phyloP scores from a whole-genome alignment of 2,888 invertebrate genomes.

The Tetragonula carbonaria region DNA sequence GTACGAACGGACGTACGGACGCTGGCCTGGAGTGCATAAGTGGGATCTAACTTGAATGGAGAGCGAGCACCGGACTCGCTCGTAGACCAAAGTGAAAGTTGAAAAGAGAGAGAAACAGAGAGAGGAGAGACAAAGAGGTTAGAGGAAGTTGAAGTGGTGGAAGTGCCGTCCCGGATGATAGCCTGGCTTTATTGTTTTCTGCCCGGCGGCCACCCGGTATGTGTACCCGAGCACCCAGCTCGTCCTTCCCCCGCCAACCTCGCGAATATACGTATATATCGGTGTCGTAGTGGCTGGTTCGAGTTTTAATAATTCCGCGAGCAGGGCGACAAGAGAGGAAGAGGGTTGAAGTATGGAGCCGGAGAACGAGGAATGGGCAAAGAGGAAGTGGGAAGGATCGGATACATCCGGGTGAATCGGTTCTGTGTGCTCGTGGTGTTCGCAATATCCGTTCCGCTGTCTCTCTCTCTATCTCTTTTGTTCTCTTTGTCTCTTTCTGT shows the following conservation, averaged over 20 bases:
- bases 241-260: constrained; percentile 14
- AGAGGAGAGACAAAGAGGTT: constrained; percentile 20
- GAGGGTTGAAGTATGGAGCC: constrained; percentile 39
- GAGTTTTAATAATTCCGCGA: constrained; percentile 80
- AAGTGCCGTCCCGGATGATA: constrained; percentile 76
- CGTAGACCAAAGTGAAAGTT: constrained; percentile 59
- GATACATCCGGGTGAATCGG: constrained; percentile 64
- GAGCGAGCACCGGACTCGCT: constrained; percentile 65
- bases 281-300: constrained; percentile 70
- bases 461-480: neutral
- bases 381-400: constrained; percentile 10
- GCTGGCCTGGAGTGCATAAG: constrained; percentile 63
- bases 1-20: constrained; percentile 46
- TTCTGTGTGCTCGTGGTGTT: constrained; percentile 61
- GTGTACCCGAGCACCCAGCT: constrained; percentile 56
- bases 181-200: constrained; percentile 80
- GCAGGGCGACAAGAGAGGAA: constrained; percentile 67
- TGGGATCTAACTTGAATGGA: constrained; percentile 78
- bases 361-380: constrained; percentile 6
- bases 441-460: constrained; percentile 68
- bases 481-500: neutral
- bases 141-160: constrained; percentile 73
- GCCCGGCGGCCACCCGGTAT: constrained; percentile 75
- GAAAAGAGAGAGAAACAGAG: constrained; percentile 16
- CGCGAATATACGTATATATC: constrained; percentile 61